Conservation (phyloP, 2,797 vertebrate genomes). For the Uromys caudimaculatus region DNA sequence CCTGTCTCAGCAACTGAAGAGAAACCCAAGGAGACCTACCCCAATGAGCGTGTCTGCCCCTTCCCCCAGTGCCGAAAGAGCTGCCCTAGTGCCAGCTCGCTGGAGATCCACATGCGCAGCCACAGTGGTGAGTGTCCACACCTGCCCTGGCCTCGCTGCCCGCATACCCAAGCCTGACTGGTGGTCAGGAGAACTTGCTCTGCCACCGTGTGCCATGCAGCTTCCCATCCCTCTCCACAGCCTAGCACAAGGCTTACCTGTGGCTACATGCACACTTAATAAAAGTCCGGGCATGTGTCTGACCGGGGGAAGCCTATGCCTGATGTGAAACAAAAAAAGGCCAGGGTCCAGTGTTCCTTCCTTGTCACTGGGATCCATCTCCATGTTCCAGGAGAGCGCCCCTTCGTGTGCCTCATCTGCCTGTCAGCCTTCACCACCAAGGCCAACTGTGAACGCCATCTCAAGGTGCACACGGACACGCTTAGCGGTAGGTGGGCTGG, state of each 20-base stretch:
- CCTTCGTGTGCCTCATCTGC: constrained; percentile 97
- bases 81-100: constrained; percentile 97
- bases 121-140: constrained; percentile 92
- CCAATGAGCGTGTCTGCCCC: constrained; percentile 96
- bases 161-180: not conserved
- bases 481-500: constrained; percentile 89
- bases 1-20: constrained; percentile 89
- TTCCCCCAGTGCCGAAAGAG: constrained; percentile 99
- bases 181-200: not conserved
- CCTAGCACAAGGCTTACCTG: fast-evolving
- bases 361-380: not conserved
- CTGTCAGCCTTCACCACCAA: constrained; percentile 98
- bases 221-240: fast-evolving
- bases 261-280: not conserved
- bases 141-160: not conserved
- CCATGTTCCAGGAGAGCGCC: constrained; percentile 93
- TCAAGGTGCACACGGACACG: constrained; percentile 98
- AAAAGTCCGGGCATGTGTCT: not conserved
- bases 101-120: constrained; percentile 99
- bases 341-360: not conserved
- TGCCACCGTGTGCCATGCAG: not conserved
- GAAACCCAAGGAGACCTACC: constrained; percentile 95
- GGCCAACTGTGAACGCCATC: constrained; percentile 98
- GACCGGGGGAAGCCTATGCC: too few species aligned
- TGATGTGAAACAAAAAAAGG: not conserved